Evolutionary conservation across 1,140 invertebrate species (phyloP).

Genomic region (Ceratina calcarata): DNA sequence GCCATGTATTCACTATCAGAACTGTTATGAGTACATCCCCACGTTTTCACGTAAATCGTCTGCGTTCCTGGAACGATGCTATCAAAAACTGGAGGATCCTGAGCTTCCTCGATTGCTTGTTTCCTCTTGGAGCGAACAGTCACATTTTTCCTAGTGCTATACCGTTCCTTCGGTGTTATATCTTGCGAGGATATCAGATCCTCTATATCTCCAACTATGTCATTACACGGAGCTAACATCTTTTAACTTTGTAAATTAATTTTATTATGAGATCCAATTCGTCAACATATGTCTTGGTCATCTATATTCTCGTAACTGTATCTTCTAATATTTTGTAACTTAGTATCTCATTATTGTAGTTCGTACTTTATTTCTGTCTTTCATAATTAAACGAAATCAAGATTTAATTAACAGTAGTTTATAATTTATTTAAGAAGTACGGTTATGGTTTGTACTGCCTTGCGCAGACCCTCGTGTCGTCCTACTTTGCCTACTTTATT

Average conservation of each 20-base stretch:
- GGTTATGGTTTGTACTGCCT: too few relatives aligned
- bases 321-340: too few relatives aligned
- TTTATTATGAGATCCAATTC: too few relatives aligned
- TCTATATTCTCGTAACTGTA: too few relatives aligned
- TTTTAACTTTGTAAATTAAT: conserved; percentile 46
- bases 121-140: conserved; percentile 82
- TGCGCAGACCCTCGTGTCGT: too few relatives aligned
- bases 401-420: too few relatives aligned
- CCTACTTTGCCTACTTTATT: too few relatives aligned
- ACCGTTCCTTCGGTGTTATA: conserved; percentile 87
- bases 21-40: conserved; percentile 98
- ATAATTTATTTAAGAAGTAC: too few relatives aligned
- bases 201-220: conserved; percentile 89
- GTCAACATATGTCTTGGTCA: too few relatives aligned
- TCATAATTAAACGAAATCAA: too few relatives aligned
- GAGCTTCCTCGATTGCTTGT: conserved; percentile 50
- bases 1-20: conserved; percentile 99
- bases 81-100: conserved; percentile 59
- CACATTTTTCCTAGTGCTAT: conserved; percentile 85
- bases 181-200: conserved; percentile 90
- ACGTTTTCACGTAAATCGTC: conserved; percentile 96
- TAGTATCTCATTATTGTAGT: too few relatives aligned
- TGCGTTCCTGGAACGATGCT: conserved; percentile 91
- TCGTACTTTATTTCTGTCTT: too few relatives aligned
- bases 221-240: conserved; percentile 82